phyloP scores from a whole-genome alignment of 2,888 invertebrate species.

The Teinopalpus imperialis region DNA sequence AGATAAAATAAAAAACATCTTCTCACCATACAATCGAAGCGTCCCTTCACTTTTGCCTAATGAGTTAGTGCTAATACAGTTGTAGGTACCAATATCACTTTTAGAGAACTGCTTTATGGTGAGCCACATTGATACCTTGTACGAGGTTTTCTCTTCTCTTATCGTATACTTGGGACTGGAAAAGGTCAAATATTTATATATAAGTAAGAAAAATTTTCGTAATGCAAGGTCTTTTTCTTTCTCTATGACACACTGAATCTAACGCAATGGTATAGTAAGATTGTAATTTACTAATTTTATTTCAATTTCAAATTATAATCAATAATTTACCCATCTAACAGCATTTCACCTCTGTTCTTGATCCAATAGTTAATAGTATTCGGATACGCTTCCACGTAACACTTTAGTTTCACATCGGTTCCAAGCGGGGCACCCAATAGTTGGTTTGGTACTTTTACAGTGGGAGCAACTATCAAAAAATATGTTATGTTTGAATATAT shows the following conservation, averaged over 20 bases:
- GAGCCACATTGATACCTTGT: conserved; percentile 89
- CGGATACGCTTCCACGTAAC: conserved; percentile 94
- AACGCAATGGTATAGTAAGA: no score
- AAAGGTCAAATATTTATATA: no score
- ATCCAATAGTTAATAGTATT: conserved; percentile 88
- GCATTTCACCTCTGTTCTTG: conserved; percentile 89
- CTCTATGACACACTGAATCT: no score
- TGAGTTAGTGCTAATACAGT: conserved; percentile 90
- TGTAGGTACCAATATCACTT: conserved; percentile 85
- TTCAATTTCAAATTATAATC: no score
- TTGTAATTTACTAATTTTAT: no score
- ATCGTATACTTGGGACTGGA: conserved; percentile 88
- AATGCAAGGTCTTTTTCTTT: no score
- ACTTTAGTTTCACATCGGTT: conserved; percentile 92
- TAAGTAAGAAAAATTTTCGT: no score
- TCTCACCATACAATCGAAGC: conserved; percentile 84
- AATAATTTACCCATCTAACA: conserved; percentile 88
- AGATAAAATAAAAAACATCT: no score
- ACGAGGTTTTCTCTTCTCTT: conserved; percentile 86
- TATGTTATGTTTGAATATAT: conserved; percentile 1
- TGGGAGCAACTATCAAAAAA: conserved; percentile 88
- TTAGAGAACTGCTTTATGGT: conserved; percentile 82
- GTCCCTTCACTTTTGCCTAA: conserved; percentile 90
- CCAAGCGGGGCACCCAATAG: conserved; percentile 92
- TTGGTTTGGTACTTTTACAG: conserved; percentile 94